Conservation (phyloP, 2,888 invertebrate genomes). For the Euplexia lucipara region DNA sequence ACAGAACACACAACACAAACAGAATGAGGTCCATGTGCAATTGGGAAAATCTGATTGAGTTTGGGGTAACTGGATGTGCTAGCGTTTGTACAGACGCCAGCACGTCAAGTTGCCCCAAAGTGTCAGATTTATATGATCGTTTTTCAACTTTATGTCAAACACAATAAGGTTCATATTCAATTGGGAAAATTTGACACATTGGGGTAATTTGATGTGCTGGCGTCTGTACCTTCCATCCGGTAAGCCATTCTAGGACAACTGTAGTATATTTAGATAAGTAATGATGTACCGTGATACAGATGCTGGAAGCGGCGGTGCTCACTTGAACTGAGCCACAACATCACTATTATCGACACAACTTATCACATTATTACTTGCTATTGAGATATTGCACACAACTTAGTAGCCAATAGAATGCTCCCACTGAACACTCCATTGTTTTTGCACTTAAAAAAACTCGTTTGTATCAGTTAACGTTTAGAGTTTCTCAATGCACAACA, state of each 20-base stretch:
- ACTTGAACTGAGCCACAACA: conserved; percentile 84
- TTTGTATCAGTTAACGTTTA: neutral
- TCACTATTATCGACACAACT: conserved; percentile 60
- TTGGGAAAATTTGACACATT: too few relatives aligned
- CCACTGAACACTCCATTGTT: neutral
- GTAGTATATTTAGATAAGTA: neutral
- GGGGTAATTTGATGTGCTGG: too few relatives aligned
- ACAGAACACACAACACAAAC: too few relatives aligned
- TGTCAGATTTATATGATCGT: too few relatives aligned
- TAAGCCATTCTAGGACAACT: neutral
- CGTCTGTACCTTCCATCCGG: too few relatives aligned
- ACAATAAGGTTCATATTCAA: too few relatives aligned
- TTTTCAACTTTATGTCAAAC: too few relatives aligned
- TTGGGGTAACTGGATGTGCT: too few relatives aligned
- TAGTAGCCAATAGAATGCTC: neutral
- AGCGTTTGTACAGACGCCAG: too few relatives aligned
- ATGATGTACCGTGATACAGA: conserved; percentile 78
- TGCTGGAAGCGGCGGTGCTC: conserved; percentile 85
- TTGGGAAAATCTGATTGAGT: too few relatives aligned
- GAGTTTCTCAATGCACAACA: neutral
- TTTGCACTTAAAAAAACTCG: neutral
- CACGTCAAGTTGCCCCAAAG: too few relatives aligned
- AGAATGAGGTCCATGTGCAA: too few relatives aligned
- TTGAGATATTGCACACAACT: neutral
- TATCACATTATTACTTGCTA: conserved; percentile 32